phyloP scores from a whole-genome alignment of 2,113 vertebrate species.

The Larimichthys crocea region DNA sequence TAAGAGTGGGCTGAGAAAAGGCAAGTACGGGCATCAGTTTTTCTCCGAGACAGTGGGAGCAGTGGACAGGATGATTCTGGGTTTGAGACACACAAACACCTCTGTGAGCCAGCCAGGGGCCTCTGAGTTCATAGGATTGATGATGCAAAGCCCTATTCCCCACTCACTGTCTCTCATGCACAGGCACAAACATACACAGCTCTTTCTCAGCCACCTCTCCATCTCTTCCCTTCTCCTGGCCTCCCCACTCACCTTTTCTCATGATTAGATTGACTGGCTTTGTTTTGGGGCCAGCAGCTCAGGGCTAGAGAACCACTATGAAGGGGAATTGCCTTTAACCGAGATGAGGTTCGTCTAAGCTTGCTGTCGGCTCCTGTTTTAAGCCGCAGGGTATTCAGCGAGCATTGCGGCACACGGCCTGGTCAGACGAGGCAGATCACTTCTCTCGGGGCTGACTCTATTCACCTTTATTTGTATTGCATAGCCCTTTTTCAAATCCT shows the following conservation, averaged over 20 bases:
- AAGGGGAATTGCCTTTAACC: slow-evolving; percentile 74
- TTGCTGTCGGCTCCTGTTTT: slow-evolving; percentile 56
- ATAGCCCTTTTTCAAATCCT: slow-evolving; percentile 8
- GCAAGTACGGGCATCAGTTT: slow-evolving; percentile 15
- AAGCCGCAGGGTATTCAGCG: slow-evolving; percentile 51
- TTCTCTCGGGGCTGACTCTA: slow-evolving; percentile 28
- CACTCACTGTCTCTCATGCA: slow-evolving; percentile 37
- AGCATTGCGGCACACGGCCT: slow-evolving; percentile 23
- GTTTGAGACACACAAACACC: slow-evolving; percentile 66
- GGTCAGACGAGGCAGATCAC: slow-evolving; percentile 42
- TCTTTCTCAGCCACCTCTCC: slow-evolving; percentile 27
- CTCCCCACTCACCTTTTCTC: slow-evolving; percentile 61
- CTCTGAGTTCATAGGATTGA: slow-evolving; percentile 68
- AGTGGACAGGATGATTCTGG: slow-evolving; percentile 48
- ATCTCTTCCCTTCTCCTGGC: slow-evolving; percentile 33
- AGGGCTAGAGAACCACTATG: slow-evolving; percentile 55
- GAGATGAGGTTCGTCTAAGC: slow-evolving; percentile 71
- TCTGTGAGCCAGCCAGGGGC: slow-evolving; percentile 57
- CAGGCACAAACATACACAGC: slow-evolving; percentile 25
- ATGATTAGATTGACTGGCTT: slow-evolving; percentile 76
- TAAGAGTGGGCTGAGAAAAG: slow-evolving; percentile 39
- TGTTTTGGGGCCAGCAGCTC: slow-evolving; percentile 68
- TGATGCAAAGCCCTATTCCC: slow-evolving; percentile 51
- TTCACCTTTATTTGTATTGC: slow-evolving; percentile 50
- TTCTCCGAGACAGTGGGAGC: slow-evolving; percentile 31